Evolutionary conservation across 1,140 invertebrate species (phyloP), one percentile per base, ranked within the genome.

Genomic region (Calliphora vicina): DNA sequence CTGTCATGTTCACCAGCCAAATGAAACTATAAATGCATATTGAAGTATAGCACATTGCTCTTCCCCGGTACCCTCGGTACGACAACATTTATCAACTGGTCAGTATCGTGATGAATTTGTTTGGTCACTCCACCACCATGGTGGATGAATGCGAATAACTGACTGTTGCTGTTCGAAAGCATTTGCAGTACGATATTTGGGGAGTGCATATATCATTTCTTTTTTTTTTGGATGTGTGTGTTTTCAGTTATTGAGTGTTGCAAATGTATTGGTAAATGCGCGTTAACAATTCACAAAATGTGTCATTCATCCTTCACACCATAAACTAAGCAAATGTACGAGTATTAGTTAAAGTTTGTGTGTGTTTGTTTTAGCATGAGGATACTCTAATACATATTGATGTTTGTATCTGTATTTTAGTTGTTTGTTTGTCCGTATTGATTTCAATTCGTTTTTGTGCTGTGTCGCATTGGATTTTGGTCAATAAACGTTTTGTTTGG

Each of bases 401-500:
- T 57, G 35, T 35, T 35, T 35, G 35, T 2, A 10, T 35, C 0
- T 35, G 5, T 12, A 50, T 4, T 15, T 50, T 50, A 12, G 12
- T 50, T 74, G 72, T 74, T n/a, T 29, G 20, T 29, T 74, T 74
- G 72, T 74, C 27, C 26, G 72, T 71, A 50, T 50, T 15, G 17
- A 50, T 50, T 50, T 50, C 67, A 71, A 12, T 71, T 67, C 23
- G 29, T 42, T 76, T 3, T 78, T 45, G 35, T 43, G 10, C 43
- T 43, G 20, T 43, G 74, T 78, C 61, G 61, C 20, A 25, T 15
- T 43, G 74, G 74, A 78, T 78, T 78, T 78, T 78, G 20, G 74
- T 43, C 72, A 78, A 45, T 78, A 43, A 43, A 78, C 35, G 35
- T 43, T 67, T 78, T 78, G 74, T 78, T 78, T 78, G 74, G 74